Evolutionary conservation across 2,113 vertebrate genomes (phyloP).

Genomic region (Trematomus loennbergii): DNA sequence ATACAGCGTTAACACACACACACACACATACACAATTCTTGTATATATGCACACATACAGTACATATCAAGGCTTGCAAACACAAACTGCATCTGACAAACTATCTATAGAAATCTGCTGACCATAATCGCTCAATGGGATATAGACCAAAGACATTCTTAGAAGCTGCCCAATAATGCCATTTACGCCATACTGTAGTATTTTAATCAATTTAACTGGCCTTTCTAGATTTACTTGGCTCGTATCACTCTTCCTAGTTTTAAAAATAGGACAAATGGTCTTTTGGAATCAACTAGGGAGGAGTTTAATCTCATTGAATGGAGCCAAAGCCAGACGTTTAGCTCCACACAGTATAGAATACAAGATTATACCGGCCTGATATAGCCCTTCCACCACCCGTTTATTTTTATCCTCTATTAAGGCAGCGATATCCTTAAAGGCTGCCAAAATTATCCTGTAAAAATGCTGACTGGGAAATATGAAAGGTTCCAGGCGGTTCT

Average conservation of each 20-base stretch:
- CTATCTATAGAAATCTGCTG: conserved; percentile 71
- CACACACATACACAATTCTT: conserved; percentile 1
- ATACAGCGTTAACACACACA: conserved; percentile 15
- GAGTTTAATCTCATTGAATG: conserved; percentile 79
- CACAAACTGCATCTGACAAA: conserved; percentile 47
- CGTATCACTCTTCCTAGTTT: conserved; percentile 55
- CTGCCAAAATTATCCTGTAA: conserved; percentile 84
- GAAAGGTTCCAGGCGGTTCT: conserved; percentile 83
- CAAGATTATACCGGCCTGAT: conserved; percentile 83
- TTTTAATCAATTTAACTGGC: conserved; percentile 76
- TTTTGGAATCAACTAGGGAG: conserved; percentile 72
- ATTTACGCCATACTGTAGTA: conserved; percentile 64
- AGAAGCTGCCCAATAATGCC: conserved; percentile 57
- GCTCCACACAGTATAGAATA: conserved; percentile 76
- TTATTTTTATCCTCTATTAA: conserved; percentile 85
- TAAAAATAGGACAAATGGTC: conserved; percentile 81
- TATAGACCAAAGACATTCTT: conserved; percentile 61
- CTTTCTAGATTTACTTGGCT: conserved; percentile 68
- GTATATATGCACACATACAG: conserved; percentile 28
- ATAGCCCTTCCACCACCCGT: conserved; percentile 78
- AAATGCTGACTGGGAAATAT: conserved; percentile 84
- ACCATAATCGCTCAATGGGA: conserved; percentile 56
- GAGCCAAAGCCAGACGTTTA: conserved; percentile 73
- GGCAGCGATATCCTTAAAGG: conserved; percentile 84
- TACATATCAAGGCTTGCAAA: conserved; percentile 27